Evolutionary conservation across 1,140 invertebrate species (phyloP), one percentile per base, ranked within the genome.

Genomic region (Geopemphigus sp.): DNA sequence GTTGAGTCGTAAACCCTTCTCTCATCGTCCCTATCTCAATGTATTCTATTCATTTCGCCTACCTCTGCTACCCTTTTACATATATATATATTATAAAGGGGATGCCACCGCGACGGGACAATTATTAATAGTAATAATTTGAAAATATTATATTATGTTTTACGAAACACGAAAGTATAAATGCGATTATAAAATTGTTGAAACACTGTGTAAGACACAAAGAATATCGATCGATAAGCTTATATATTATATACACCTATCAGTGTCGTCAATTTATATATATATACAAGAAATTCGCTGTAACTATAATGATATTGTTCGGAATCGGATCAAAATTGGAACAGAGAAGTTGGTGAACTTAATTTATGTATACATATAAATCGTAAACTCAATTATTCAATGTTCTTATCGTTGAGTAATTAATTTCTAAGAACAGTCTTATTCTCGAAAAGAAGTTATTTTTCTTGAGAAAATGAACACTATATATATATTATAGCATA

Each of bases 51-150:
- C 66, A 68, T 50, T 2, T 22, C 45, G 0, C 39, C 66, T n/a
- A n/a, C 45, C 15, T 3, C 45, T 50, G 22, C 66, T 50, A 68
- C 66, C 66, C 66, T 68, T 68, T 50, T 68, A 22, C 66, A 68
- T 50, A 66, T 29, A 64, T 11, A 64, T n/a, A 64, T 39, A 64
- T 26, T 39, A 39, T 39, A 39, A 39, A 8, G 45, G 66, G 66
- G 66, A 68, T 39, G 8, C 32, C 3, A 8, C 22, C 12, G 17
- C 10, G 12, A 22, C 15, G 45, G n/a, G 39, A 68, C 45, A 68
- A 68, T 68, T 68, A 68, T 50, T 50, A 68, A 68, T 50, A 68
- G 45, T 68, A 24, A 68, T 50, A 50, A 68, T 68, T 68, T 22
- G 39, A 68, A 68, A 50, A 68, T 24, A 68, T 45, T 26, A 68